A percentile compares a stretch with the other conserved stretches of the same genome.
Evolutionary conservation across 2,797 vertebrate species (phyloP).

Genomic region (Sebastes hubbsi): DNA sequence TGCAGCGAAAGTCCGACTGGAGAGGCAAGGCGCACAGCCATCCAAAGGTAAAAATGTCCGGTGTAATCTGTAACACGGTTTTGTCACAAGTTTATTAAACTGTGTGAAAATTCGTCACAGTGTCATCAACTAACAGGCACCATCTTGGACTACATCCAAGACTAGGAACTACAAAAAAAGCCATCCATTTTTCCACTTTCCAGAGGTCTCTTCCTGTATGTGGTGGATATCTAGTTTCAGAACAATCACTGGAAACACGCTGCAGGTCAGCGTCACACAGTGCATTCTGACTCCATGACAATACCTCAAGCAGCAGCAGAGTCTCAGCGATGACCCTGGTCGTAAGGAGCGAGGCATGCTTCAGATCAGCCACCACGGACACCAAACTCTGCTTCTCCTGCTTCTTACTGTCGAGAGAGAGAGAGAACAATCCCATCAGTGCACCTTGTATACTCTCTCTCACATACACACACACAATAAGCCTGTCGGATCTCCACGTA

Average conservation of each 20-base stretch:
- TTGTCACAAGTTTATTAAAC: no score
- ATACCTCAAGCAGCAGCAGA: constrained; percentile 80
- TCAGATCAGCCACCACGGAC: constrained; percentile 80
- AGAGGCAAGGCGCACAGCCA: no score
- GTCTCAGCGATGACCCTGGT: constrained; percentile 72
- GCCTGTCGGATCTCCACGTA: constrained; percentile 36
- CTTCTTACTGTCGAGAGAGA: constrained; percentile 60
- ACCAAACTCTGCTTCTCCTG: constrained; percentile 66
- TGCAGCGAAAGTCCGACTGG: no score
- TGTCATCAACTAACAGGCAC: no score
- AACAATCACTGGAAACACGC: not conserved
- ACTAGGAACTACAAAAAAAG: no score
- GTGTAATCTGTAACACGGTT: no score
- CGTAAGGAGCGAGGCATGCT: constrained; percentile 40
- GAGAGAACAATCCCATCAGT: not conserved
- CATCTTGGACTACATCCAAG: no score
- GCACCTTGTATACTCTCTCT: not conserved
- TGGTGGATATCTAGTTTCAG: not conserved
- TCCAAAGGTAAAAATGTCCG: no score
- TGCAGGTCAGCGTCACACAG: not conserved
- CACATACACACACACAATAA: no score
- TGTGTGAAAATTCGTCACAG: no score
- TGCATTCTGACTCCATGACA: not conserved
- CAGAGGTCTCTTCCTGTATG: not conserved
- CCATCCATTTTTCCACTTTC: not conserved